Percentiles rank a stretch among this genome's conserved stretches.
Evolutionary conservation across 2,888 invertebrate genomes (phyloP).

Genomic region (Phaonia tiefii): DNA sequence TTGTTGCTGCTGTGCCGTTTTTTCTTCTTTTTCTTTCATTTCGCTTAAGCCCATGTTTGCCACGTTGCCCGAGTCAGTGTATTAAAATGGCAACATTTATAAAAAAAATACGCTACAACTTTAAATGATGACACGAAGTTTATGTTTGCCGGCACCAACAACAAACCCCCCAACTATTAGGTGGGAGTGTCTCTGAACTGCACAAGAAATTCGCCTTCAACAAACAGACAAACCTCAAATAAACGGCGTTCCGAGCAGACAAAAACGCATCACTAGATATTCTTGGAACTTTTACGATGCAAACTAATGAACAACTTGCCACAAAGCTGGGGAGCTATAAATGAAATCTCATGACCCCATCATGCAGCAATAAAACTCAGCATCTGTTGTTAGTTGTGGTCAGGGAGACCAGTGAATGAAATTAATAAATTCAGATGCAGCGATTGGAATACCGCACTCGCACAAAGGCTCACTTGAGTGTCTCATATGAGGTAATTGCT

Average conservation of each 20-base stretch:
- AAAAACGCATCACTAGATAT: conserved; percentile 21
- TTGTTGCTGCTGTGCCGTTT: conserved; percentile 16
- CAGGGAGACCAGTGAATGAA: not conserved
- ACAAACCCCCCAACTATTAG: not conserved
- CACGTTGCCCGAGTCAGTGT: conserved; percentile 43
- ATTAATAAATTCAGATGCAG: conserved; percentile 19
- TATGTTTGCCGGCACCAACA: conserved; percentile 15
- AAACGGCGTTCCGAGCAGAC: conserved; percentile 18
- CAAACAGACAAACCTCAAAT: conserved; percentile 14
- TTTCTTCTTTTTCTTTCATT: conserved; percentile 9
- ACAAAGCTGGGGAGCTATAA: not conserved
- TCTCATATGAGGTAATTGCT: too few relatives aligned
- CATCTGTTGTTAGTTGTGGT: conserved; percentile 18
- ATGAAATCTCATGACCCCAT: conserved; percentile 28
- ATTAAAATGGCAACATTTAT: conserved; percentile 55
- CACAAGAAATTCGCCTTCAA: conserved; percentile 28
- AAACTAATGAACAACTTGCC: not conserved
- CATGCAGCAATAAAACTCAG: conserved; percentile 34
- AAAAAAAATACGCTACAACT: conserved; percentile 27
- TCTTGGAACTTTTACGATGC: conserved; percentile 41
- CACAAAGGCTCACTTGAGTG: not conserved
- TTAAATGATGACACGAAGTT: conserved; percentile 46
- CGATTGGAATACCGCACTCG: not conserved
- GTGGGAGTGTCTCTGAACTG: conserved; percentile 29
- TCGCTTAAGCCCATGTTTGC: conserved; percentile 49